Percentiles rank a stretch among this genome's conserved stretches.
These are phyloP conservation scores for Volucella zonaria DNA, from an alignment of 2,888 invertebrate species.

Conservation along the genomic window DNA sequence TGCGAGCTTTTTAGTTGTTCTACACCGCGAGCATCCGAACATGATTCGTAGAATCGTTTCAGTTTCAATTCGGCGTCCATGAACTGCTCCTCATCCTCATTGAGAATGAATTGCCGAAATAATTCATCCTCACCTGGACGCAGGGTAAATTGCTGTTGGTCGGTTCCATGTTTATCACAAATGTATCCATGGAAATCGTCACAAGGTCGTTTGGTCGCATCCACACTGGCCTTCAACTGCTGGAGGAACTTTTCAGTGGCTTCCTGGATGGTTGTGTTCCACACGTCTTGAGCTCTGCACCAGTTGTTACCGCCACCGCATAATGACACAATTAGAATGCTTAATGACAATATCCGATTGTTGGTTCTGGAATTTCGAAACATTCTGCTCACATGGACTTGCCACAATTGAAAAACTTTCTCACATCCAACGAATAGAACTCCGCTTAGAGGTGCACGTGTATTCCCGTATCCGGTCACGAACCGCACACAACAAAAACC, in stretches of 20 bases:
- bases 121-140: conserved; percentile 77
- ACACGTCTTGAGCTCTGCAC: conserved; percentile 28
- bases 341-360: conserved; percentile 60
- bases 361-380: conserved; percentile 22
- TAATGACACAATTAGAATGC: conserved; percentile 48
- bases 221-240: conserved; percentile 78
- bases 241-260: conserved; percentile 77
- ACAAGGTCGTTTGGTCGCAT: conserved; percentile 77
- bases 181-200: conserved; percentile 80
- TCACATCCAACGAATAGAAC: neutral
- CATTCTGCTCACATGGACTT: conserved; percentile 59
- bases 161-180: conserved; percentile 76
- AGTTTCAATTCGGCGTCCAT: conserved; percentile 79
- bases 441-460: neutral
- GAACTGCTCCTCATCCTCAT: conserved; percentile 76
- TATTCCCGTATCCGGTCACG: conserved; percentile 22
- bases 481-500: conserved; percentile 10
- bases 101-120: conserved; percentile 77
- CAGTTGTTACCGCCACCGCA: conserved; percentile 29
- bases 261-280: conserved; percentile 75
- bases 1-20: conserved; percentile 77
- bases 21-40: conserved; percentile 77
- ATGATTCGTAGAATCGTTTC: conserved; percentile 79
- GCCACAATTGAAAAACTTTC: conserved; percentile 51
- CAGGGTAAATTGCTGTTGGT: conserved; percentile 71